Percentiles rank a stretch among this genome's conserved stretches.
Evolutionary conservation across 2,888 invertebrate genomes (phyloP).

Genomic region (Sabatieria punctata): DNA sequence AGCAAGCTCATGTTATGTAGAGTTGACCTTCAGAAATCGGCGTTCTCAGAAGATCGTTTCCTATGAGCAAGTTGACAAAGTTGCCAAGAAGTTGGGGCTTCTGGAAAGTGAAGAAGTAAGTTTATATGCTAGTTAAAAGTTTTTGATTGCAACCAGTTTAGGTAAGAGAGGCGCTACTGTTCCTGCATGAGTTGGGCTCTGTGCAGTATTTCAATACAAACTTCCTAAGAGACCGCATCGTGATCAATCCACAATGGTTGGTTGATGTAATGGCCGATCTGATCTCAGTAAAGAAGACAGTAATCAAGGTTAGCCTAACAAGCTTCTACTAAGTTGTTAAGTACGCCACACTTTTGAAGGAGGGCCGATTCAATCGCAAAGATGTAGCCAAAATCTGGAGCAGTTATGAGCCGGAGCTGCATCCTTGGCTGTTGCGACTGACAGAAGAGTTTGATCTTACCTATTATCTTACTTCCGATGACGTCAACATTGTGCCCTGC

Average conservation of each 20-base stretch:
- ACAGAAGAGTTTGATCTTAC: slow-evolving; percentile 35
- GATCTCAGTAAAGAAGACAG: slow-evolving; percentile 30
- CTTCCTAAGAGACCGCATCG: slow-evolving; percentile 26
- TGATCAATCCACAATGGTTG: slow-evolving; percentile 34
- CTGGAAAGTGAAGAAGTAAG: neutral
- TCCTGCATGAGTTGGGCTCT: slow-evolving; percentile 32
- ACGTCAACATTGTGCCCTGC: slow-evolving; percentile 33
- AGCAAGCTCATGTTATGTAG: neutral
- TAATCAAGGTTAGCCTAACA: slow-evolving; percentile 22
- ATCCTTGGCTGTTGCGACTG: slow-evolving; percentile 31
- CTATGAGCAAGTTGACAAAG: neutral
- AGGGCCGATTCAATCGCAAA: slow-evolving; percentile 26
- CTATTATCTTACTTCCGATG: slow-evolving; percentile 24
- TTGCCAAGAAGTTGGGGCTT: neutral
- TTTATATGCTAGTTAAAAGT: neutral
- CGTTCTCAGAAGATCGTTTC: neutral
- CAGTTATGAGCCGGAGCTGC: slow-evolving; percentile 24
- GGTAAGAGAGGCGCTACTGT: slow-evolving; percentile 29
- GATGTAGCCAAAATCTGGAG: slow-evolving; percentile 29
- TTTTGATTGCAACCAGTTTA: slow-evolving; percentile 9
- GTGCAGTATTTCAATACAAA: slow-evolving; percentile 31
- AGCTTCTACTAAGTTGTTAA: neutral
- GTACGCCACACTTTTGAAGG: slow-evolving; percentile 12
- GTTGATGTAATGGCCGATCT: slow-evolving; percentile 34
- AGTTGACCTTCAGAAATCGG: neutral